Conservation (phyloP, 2,113 vertebrate genomes). For the Corydoras sp. region DNA sequence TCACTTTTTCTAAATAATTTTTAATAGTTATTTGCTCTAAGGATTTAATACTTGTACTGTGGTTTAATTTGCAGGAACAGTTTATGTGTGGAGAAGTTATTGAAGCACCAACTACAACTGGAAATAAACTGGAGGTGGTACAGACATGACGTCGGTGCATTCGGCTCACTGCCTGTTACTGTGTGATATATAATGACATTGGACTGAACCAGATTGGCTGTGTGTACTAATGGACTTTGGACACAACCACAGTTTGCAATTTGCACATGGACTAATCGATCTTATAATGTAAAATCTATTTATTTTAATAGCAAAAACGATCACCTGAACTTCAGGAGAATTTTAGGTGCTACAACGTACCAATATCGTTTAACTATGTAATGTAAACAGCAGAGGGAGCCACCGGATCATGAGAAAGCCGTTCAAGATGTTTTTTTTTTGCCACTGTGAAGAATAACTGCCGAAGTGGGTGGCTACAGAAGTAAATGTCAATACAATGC, state of each 20-base stretch:
- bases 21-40: too few relatives aligned
- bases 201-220: neutral
- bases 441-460: neutral
- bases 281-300: slow-evolving; percentile 23
- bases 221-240: neutral
- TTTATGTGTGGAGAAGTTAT: slow-evolving; percentile 83
- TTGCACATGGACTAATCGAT: slow-evolving; percentile 37
- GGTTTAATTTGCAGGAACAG: slow-evolving; percentile 72
- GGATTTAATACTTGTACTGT: neutral
- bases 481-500: neutral
- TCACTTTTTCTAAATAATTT: too few relatives aligned
- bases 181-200: neutral
- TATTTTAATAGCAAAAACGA: slow-evolving; percentile 10
- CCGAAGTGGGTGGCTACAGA: neutral
- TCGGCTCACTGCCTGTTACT: neutral
- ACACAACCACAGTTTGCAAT: neutral
- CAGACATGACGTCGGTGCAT: slow-evolving; percentile 68
- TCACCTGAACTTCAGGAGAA: neutral
- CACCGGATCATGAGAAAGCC: neutral
- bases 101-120: slow-evolving; percentile 60
- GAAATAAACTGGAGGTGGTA: slow-evolving; percentile 69
- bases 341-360: neutral
- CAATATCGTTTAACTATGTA: neutral
- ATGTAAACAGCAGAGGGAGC: slow-evolving; percentile 25
- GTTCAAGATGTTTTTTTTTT: neutral